Evolutionary conservation across 2,113 vertebrate species (phyloP), one percentile per base, ranked within the genome.

Genomic region (Toxotes jaculatrix): DNA sequence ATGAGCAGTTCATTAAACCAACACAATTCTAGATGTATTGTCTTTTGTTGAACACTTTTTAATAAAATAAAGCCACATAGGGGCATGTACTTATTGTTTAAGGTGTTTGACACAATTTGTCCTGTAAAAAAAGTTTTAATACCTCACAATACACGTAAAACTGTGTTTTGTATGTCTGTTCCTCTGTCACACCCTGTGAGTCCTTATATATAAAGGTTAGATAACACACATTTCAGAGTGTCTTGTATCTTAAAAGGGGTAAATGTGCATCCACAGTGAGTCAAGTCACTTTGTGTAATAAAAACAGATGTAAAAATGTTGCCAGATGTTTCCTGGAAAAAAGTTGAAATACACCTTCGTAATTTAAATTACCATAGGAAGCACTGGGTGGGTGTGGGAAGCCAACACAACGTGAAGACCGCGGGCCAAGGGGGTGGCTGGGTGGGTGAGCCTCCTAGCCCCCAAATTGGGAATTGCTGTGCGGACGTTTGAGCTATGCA

Each of bases 21-120:
- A 32, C 40, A 75, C 49, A 31, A 9, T 23, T 74, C 8, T 64
- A 42, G 3, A 3, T 79, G 32, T 73, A 23, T 59, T 51, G 8
- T 64, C 14, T 64, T 38, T 27, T 27, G 27, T 68, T 61, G 19
- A 12, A 74, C 23, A 36, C 7, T 62, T 56, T 61, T 70, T 64
- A 45, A 73, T 43, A 57, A 65, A 85, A 83, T 53, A 51, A 85
- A 84, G n/a, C 6, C 63, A 77, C 5, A 27, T 57, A 68, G 56
- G 11, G 19, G 5, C 47, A 21, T 42, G n/a, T 0, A 27, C 27
- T 27, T 27, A 12, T 32, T 56, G 40, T 62, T 17, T 42, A 53
- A 68, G 16, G 47, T 77, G 61, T 83, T 43, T 27, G 27, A n/a
- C 66, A 83, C 16, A 57, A 6, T 73, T 19, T 74, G 53, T 75